Evolutionary conservation across 2,888 invertebrate species (phyloP).

Genomic region (Papilio protenor): DNA sequence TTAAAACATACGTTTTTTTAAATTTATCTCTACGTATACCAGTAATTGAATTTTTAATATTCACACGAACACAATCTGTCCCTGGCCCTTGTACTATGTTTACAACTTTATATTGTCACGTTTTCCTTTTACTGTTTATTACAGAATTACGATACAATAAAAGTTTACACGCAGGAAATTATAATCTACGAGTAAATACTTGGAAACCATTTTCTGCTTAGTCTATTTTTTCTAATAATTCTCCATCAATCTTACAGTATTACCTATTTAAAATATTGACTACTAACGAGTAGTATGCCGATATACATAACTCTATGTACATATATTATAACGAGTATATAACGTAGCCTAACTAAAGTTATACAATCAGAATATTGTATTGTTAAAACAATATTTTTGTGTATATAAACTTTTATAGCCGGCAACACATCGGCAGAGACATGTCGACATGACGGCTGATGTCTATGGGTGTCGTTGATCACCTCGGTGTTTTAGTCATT

Average conservation of each 20-base stretch:
- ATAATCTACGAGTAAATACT: conserved; percentile 29
- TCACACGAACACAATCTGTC: neutral
- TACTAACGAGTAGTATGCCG: neutral
- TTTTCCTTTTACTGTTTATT: conserved; percentile 45
- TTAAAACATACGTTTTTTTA: neutral
- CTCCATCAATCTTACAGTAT: neutral
- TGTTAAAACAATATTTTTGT: too few species aligned
- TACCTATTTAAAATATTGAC: neutral
- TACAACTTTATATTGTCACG: conserved; percentile 41
- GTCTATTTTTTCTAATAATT: conserved; percentile 19
- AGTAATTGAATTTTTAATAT: neutral
- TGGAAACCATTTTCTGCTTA: conserved; percentile 30
- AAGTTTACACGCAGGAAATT: conserved; percentile 39
- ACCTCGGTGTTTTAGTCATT: too few species aligned
- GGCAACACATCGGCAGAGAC: too few species aligned
- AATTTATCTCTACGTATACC: neutral
- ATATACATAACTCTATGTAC: too few species aligned
- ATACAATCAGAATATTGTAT: too few species aligned
- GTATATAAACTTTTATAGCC: too few species aligned
- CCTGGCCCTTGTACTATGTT: conserved; percentile 30
- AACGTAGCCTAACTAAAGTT: too few species aligned
- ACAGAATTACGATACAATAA: conserved; percentile 43
- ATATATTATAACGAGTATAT: too few species aligned
- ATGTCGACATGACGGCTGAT: too few species aligned
- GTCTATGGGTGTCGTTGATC: too few species aligned